Percentiles rank a stretch among this genome's conserved stretches.
Conservation (phyloP, 2,888 invertebrate genomes). For the Monopis laevigella region DNA sequence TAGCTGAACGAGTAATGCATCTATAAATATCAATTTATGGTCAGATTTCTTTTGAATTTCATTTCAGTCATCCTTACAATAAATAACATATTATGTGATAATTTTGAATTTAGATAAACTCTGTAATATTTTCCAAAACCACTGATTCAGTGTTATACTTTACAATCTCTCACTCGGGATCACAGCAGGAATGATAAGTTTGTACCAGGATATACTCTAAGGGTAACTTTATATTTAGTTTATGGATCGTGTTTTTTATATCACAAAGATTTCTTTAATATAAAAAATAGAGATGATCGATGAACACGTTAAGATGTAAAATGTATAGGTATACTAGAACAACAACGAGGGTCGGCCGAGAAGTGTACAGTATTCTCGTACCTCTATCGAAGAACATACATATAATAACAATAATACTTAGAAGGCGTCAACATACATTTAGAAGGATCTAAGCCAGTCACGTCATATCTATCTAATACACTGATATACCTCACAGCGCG, state of each 20-base stretch:
- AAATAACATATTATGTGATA: too few species aligned
- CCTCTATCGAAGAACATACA: slow-evolving; percentile 55
- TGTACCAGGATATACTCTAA: slow-evolving; percentile 18
- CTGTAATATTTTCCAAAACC: too few species aligned
- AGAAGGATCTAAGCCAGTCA: slow-evolving; percentile 30
- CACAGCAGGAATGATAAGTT: slow-evolving; percentile 21
- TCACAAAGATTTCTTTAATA: slow-evolving; percentile 24
- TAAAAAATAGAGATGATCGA: slow-evolving; percentile 62
- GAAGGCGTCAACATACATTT: slow-evolving; percentile 55
- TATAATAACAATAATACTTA: slow-evolving; percentile 63
- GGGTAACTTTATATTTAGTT: slow-evolving; percentile 29
- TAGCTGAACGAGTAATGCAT: too few species aligned
- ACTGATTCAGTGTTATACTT: too few species aligned
- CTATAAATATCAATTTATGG: too few species aligned
- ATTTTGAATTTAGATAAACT: too few species aligned
- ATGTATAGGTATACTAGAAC: slow-evolving; percentile 62
- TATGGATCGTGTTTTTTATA: slow-evolving; percentile 29
- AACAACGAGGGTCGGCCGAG: slow-evolving; percentile 63
- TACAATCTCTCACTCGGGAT: slow-evolving; percentile 20
- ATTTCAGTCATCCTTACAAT: too few species aligned
- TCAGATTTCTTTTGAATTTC: too few species aligned
- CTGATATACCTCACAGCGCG: slow-evolving; percentile 62
- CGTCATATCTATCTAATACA: slow-evolving; percentile 60
- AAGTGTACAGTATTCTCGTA: slow-evolving; percentile 63
- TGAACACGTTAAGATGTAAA: slow-evolving; percentile 65